Evolutionary conservation across 2,888 invertebrate species (phyloP).

Genomic region (Cryptophagus acutangulus): DNA sequence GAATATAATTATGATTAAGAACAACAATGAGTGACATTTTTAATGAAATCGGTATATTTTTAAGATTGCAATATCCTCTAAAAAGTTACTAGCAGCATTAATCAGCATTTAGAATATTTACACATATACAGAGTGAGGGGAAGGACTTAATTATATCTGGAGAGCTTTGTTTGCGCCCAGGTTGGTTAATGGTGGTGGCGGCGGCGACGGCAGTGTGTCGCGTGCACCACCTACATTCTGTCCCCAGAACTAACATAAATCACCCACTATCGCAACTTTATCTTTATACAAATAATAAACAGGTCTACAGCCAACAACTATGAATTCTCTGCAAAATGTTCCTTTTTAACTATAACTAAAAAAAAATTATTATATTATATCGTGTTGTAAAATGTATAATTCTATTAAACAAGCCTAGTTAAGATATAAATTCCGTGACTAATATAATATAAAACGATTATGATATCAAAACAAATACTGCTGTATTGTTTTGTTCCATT

Average conservation of each 20-base stretch:
- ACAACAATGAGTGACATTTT: conserved; percentile 23
- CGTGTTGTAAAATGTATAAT: conserved; percentile 46
- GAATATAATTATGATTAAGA: conserved; percentile 20
- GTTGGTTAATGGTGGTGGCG: conserved; percentile 26
- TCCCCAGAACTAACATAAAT: conserved; percentile 35
- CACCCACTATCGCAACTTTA: conserved; percentile 39
- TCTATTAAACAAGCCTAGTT: conserved; percentile 45
- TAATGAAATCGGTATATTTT: conserved; percentile 22
- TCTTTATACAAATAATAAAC: conserved; percentile 47
- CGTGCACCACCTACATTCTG: conserved; percentile 25
- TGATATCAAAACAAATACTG: conserved; percentile 32
- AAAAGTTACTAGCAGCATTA: conserved; percentile 10
- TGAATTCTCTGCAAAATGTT: conserved; percentile 28
- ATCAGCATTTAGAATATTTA: conserved; percentile 15
- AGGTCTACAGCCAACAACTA: conserved; percentile 40
- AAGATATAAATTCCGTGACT: conserved; percentile 45
- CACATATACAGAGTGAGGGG: conserved; percentile 6
- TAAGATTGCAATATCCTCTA: conserved; percentile 18
- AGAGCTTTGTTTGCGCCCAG: conserved; percentile 27
- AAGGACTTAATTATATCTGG: conserved; percentile 4
- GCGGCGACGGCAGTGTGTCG: conserved; percentile 31
- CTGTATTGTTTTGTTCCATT: conserved; percentile 20
- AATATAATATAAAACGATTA: conserved; percentile 41
- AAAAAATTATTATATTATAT: conserved; percentile 41
- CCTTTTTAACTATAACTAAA: conserved; percentile 27